Conservation (phyloP, 2,797 vertebrate genomes). For the Siniperca scherzeri region DNA sequence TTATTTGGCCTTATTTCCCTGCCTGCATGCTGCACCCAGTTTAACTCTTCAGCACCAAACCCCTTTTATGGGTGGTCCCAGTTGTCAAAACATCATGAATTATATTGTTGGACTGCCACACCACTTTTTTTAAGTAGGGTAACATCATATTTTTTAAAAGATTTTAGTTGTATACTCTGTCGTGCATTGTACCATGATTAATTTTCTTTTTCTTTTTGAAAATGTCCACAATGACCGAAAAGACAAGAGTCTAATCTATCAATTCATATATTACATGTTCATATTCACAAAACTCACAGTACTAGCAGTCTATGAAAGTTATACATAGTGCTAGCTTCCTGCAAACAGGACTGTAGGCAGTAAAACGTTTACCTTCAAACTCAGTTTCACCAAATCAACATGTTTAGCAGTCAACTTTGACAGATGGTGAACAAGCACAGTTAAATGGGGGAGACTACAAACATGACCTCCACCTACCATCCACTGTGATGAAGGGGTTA, state of each 20-base stretch:
- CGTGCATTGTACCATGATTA: not conserved
- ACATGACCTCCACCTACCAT: slow-evolving; percentile 83
- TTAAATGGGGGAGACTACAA: not conserved
- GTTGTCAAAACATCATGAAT: not conserved
- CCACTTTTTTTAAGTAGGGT: not conserved
- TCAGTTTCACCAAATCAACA: not conserved
- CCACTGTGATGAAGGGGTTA: slow-evolving; percentile 67
- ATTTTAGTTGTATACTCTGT: not conserved
- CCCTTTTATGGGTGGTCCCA: not conserved
- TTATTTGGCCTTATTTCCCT: not conserved
- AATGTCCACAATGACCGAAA: not conserved
- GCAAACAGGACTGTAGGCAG: not conserved
- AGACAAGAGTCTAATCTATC: not conserved
- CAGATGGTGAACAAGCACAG: not conserved
- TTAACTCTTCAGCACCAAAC: not conserved
- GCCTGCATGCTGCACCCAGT: slow-evolving; percentile 2
- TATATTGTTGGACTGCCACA: not conserved
- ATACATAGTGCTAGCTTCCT: not conserved
- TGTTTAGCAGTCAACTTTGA: slow-evolving; percentile 12
- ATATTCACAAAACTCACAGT: not conserved
- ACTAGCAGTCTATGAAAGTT: not conserved
- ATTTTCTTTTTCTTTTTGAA: not conserved
- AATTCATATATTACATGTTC: not conserved
- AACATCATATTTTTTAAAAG: not conserved
- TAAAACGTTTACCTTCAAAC: not conserved